phyloP scores from a whole-genome alignment of 2,888 invertebrate genomes.

The Cephalotes varians region DNA sequence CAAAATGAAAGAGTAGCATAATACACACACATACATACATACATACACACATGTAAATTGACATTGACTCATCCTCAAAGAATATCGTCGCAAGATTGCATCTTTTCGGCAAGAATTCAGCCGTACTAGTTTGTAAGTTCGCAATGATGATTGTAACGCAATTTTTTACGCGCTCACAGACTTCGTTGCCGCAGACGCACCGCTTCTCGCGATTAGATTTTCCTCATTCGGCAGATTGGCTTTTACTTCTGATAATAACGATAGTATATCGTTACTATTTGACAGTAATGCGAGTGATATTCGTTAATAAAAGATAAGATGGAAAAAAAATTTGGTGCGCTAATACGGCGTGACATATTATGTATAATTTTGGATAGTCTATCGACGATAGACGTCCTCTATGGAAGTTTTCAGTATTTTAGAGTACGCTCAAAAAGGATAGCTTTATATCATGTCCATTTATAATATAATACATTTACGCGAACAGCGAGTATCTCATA shows the following conservation, averaged over 20 bases:
- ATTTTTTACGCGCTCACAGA: constrained; percentile 77
- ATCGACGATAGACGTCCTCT: constrained; percentile 6
- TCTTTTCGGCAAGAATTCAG: not conserved
- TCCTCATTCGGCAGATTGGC: constrained; percentile 53
- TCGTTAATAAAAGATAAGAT: not conserved
- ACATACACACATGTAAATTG: constrained; percentile 56
- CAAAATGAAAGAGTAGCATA: constrained; percentile 44
- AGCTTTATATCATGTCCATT: constrained; percentile 14
- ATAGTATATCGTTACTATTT: not conserved
- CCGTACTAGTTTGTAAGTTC: not conserved
- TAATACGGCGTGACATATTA: not conserved
- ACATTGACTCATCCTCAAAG: constrained; percentile 87
- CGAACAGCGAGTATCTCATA: constrained; percentile 36
- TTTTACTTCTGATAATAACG: not conserved
- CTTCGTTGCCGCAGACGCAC: constrained; percentile 78
- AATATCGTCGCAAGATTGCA: constrained; percentile 79
- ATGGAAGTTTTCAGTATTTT: constrained; percentile 1
- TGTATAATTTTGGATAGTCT: not conserved
- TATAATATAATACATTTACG: constrained; percentile 21
- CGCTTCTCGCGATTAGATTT: constrained; percentile 57
- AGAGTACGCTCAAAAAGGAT: constrained; percentile 20
- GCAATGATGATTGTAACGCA: constrained; percentile 46
- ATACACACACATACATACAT: not conserved
- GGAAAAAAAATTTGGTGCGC: not conserved
- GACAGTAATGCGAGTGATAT: not conserved